Percentiles rank a stretch among this genome's conserved stretches.
Conservation (phyloP, 2,113 vertebrate genomes). For the Cyanoliseus patagonus region DNA sequence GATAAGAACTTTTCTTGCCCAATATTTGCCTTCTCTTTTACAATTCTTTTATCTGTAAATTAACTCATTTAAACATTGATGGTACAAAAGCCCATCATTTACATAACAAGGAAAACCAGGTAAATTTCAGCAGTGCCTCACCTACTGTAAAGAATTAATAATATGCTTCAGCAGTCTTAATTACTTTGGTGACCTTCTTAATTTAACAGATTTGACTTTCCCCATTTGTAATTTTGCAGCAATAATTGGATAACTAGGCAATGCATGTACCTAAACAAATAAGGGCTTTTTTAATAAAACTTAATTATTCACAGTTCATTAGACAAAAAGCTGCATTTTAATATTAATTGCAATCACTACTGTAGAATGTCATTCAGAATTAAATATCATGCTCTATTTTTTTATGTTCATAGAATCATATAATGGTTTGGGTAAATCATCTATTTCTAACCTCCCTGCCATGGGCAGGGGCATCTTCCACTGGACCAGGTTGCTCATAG, state of each 20-base stretch:
- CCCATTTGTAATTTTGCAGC: slow-evolving; percentile 71
- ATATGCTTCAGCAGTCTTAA: slow-evolving; percentile 78
- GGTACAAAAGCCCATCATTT: slow-evolving; percentile 7
- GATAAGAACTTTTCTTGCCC: background rate
- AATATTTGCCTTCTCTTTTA: background rate
- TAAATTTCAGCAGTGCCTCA: slow-evolving; percentile 49
- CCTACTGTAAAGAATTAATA: slow-evolving; percentile 71
- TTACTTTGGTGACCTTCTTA: slow-evolving; percentile 77
- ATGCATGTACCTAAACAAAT: slow-evolving; percentile 78
- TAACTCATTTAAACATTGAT: slow-evolving; percentile 34
- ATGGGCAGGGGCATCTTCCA: background rate
- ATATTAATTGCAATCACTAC: slow-evolving; percentile 65
- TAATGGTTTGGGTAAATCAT: background rate
- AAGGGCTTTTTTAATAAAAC: slow-evolving; percentile 72
- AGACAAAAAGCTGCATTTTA: slow-evolving; percentile 67
- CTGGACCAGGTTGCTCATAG: background rate
- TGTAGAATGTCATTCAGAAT: slow-evolving; percentile 35
- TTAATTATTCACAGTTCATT: slow-evolving; percentile 78
- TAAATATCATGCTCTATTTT: background rate
- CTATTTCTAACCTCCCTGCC: background rate
- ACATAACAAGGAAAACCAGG: slow-evolving; percentile 50
- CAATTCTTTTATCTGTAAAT: slow-evolving; percentile 34
- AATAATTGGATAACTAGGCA: slow-evolving; percentile 78
- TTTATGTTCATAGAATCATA: background rate
- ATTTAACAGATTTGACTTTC: slow-evolving; percentile 76